These are phyloP conservation scores for Lampropteryx suffumata DNA, from an alignment of 2,888 invertebrate species.

Conservation along the genomic window DNA sequence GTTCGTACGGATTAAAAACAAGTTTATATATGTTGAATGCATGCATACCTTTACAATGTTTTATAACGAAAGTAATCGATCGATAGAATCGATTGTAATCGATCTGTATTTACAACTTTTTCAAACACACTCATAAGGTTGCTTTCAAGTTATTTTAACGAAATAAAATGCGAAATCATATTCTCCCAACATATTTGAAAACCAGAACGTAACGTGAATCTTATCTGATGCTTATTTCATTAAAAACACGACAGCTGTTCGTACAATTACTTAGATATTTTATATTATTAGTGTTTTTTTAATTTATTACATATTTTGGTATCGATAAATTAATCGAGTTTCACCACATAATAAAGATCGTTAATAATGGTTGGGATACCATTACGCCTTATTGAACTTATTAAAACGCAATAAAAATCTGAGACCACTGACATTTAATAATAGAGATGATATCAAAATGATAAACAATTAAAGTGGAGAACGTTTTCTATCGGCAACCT, in stretches of 20 bases:
- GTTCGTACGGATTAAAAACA: background rate
- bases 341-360: conserved; percentile 56
- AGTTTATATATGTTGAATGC: too few species aligned
- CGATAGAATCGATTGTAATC: too few species aligned
- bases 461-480: conserved; percentile 28
- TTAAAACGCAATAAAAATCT: conserved; percentile 58
- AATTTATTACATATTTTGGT: conserved; percentile 33
- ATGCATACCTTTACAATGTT: too few species aligned
- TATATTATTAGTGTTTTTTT: conserved; percentile 36
- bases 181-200: conserved; percentile 40
- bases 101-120: too few species aligned
- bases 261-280: conserved; percentile 41
- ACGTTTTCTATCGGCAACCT: conserved; percentile 5
- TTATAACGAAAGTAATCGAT: too few species aligned
- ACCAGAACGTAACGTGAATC: conserved; percentile 45
- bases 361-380: conserved; percentile 49
- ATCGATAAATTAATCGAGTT: conserved; percentile 49
- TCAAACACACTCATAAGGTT: too few species aligned
- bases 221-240: conserved; percentile 36
- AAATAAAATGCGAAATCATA: conserved; percentile 57
- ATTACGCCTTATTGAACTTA: conserved; percentile 51
- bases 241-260: conserved; percentile 34
- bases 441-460: conserved; percentile 25
- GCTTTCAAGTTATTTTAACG: background rate
- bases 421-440: conserved; percentile 37